These are phyloP conservation scores for Rhombomys opimus DNA, from an alignment of 2,113 vertebrate genomes.

Conservation along the genomic window DNA sequence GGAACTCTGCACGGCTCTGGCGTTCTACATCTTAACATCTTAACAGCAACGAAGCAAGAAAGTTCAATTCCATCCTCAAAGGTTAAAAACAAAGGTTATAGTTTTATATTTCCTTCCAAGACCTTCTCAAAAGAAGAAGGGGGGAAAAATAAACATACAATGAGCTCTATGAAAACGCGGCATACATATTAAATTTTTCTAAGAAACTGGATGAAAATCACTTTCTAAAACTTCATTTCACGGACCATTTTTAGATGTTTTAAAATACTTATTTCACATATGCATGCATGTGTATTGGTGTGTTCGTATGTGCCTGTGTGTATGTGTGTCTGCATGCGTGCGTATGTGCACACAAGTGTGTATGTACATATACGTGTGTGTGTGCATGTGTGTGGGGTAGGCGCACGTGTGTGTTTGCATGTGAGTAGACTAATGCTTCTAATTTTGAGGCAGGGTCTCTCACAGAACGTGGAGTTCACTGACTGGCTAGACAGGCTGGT, in stretches of 20 bases:
- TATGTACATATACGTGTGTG: not conserved
- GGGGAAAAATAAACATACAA: not conserved
- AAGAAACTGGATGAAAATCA: slow-evolving; percentile 8
- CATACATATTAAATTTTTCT: not conserved
- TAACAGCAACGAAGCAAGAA: slow-evolving; percentile 22
- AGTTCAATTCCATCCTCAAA: slow-evolving; percentile 31
- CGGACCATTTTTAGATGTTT: not conserved
- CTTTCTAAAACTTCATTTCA: slow-evolving; percentile 3
- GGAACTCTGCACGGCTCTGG: not conserved
- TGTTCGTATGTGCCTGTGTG: not conserved
- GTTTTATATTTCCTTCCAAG: not conserved
- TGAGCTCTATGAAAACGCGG: not conserved
- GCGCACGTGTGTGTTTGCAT: not conserved
- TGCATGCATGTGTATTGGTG: not conserved
- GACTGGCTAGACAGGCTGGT: not conserved
- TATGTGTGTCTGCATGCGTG: not conserved
- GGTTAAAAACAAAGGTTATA: slow-evolving; percentile 13
- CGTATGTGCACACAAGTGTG: not conserved
- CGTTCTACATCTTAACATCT: not conserved
- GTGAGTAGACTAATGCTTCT: not conserved
- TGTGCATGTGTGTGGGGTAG: not conserved
- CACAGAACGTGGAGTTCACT: not conserved
- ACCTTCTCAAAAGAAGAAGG: not conserved
- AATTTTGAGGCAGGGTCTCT: not conserved
- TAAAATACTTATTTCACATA: not conserved